Evolutionary conservation across 2,113 vertebrate species (phyloP).

Genomic region (Microtus pennsylvanicus): DNA sequence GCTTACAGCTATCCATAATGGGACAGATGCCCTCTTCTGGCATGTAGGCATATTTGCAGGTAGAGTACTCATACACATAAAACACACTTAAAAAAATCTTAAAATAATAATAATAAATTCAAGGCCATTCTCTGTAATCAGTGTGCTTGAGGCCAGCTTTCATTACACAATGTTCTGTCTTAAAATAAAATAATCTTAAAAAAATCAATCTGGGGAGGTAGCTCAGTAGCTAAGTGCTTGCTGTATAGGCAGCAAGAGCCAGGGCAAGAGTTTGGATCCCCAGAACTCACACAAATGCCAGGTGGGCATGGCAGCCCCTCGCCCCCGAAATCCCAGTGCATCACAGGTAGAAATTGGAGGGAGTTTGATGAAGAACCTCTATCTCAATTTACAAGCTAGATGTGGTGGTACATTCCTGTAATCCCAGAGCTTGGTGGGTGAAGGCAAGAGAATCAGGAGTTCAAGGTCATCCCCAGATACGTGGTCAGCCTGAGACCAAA

Average conservation of each 20-base stretch:
- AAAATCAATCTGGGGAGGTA: background rate
- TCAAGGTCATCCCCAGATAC: background rate
- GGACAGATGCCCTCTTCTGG: background rate
- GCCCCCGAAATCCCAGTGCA: background rate
- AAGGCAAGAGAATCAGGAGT: background rate
- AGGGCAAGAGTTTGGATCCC: background rate
- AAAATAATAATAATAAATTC: background rate
- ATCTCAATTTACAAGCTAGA: background rate
- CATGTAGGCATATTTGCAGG: background rate
- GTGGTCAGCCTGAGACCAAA: background rate
- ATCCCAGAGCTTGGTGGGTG: background rate
- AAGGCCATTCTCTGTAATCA: background rate
- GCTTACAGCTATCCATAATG: background rate
- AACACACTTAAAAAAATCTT: background rate
- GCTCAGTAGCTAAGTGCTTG: background rate
- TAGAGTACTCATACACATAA: background rate
- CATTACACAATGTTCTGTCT: background rate
- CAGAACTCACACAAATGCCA: background rate
- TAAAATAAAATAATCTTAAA: background rate
- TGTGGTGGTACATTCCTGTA: background rate
- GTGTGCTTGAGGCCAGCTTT: background rate
- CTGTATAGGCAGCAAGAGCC: background rate
- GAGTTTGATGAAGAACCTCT: background rate
- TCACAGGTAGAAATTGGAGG: background rate
- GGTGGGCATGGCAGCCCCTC: background rate